Base-by-base conservation (phyloP, 2,888 invertebrate species). In the Pristionchus arcanus region DNA sequence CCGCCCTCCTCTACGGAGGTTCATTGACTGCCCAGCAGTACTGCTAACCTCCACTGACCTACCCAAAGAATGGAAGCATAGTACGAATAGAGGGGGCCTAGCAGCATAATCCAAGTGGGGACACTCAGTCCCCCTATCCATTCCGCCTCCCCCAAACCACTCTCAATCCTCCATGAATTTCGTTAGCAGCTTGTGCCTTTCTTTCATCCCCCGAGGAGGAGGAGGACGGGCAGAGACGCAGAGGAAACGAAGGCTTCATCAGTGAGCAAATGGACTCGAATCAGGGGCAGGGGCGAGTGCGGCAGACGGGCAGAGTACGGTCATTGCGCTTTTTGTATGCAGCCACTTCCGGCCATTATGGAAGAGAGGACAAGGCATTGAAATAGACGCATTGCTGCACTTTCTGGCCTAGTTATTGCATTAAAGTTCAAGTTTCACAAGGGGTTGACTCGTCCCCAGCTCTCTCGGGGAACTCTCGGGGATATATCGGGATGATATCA, bases 141-240 rank as follows among this genome's bases (percentile, higher is more conserved):
- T 37, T 74, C 68, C 68, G 15, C n/a, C 71, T 74, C 83, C 28
- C 16, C 59, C 84, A 31, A 83, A 83, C 84, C 84, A 55, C 55
- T 85, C 84, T 85, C 84, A 81, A 81, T 81, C 49, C 81, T 81
- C 37, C 84, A 85, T 85, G 84, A 85, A 85, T 85, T 85, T 85
- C 59, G 84, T 85, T 85, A 85, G 84, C 84, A 85, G 84, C 84
- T 85, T 85, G 83, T 55, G 84, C 59, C 59, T 59, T 74, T 74
- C 74, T 74, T 74, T 74, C 74, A 81, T 49, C 49, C 74, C 13
- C 21, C 37, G 63, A 31, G 89, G 63, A 53, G 34, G 74, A 34
- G 28, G 34, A 42, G 90, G 42, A 74, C 42, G 55, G 74, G 25
- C 85, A 83, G 86, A 71, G 83, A 84, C 63, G 84, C 34, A 85